A percentile compares a stretch with the other conserved stretches of the same genome.
Conservation (phyloP, 2,113 vertebrate species). For the Percopsis transmontana region DNA sequence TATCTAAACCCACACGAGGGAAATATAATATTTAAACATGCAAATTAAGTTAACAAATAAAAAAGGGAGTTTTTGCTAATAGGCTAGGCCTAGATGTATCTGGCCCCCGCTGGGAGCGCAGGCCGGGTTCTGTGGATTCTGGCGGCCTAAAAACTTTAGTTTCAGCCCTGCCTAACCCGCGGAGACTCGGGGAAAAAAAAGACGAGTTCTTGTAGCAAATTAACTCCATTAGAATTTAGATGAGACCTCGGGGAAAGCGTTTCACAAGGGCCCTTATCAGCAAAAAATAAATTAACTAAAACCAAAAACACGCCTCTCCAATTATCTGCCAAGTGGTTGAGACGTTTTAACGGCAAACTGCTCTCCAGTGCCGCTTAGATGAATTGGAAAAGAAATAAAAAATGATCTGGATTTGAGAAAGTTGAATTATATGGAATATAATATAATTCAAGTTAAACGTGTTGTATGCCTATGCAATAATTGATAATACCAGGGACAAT, state of each 20-base stretch:
- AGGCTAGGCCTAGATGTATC: background rate
- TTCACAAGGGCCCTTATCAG: conserved; percentile 74
- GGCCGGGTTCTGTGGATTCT: conserved; percentile 47
- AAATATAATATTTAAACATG: background rate
- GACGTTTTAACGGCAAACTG: conserved; percentile 59
- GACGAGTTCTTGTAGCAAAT: conserved; percentile 75
- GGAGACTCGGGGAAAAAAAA: conserved; percentile 36
- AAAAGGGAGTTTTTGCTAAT: conserved; percentile 18
- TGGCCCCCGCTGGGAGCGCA: conserved; percentile 40
- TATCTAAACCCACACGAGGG: background rate
- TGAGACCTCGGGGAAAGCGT: conserved; percentile 74
- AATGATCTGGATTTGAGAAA: conserved; percentile 25
- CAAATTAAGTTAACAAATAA: conserved; percentile 51
- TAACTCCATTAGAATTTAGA: conserved; percentile 81
- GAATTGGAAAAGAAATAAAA: conserved; percentile 51
- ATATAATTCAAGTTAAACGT: conserved; percentile 24
- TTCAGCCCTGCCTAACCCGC: conserved; percentile 47
- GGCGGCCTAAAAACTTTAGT: conserved; percentile 38
- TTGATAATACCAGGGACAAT: conserved; percentile 11
- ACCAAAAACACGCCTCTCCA: conserved; percentile 76
- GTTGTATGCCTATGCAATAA: conserved; percentile 27
- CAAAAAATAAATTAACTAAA: conserved; percentile 78
- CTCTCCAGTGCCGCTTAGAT: conserved; percentile 19
- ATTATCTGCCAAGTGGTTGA: conserved; percentile 73
- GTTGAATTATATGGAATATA: conserved; percentile 23